These are phyloP conservation scores for Agrypnus murinus DNA, from an alignment of 2,888 invertebrate species.

Conservation along the genomic window DNA sequence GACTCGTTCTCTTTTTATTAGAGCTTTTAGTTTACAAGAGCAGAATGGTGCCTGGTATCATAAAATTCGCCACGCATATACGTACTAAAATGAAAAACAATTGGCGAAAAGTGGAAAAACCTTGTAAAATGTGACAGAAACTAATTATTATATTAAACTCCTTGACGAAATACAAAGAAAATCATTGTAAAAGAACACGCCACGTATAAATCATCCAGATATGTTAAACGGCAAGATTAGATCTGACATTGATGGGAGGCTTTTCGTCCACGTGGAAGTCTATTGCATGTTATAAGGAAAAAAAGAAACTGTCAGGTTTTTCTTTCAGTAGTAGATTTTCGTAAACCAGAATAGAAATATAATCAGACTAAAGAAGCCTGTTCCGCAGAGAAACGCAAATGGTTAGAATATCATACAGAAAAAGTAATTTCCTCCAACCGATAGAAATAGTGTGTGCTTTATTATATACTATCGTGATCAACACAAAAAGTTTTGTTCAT, in stretches of 20 bases:
- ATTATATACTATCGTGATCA: too few relatives aligned
- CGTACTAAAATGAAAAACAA: neutral
- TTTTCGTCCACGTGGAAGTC: slow-evolving; percentile 13
- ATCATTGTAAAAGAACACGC: slow-evolving; percentile 16
- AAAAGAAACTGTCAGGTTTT: neutral
- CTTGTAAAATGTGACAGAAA: neutral
- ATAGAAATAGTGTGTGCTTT: too few relatives aligned
- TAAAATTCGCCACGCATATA: neutral
- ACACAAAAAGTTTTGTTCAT: too few relatives aligned
- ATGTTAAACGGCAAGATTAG: slow-evolving; percentile 7
- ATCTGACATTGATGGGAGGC: slow-evolving; percentile 18
- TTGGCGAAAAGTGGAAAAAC: neutral
- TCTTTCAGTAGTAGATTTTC: neutral
- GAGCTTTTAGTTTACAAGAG: slow-evolving; percentile 4
- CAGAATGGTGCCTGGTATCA: slow-evolving; percentile 3
- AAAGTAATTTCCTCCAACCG: neutral
- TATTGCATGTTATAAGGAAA: slow-evolving; percentile 8
- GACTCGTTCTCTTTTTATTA: neutral
- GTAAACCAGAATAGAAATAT: slow-evolving; percentile 11
- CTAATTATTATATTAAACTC: slow-evolving; percentile 5
- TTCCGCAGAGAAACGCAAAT: slow-evolving; percentile 10
- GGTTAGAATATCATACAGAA: neutral
- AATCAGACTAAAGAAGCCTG: slow-evolving; percentile 13
- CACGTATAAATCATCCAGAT: slow-evolving; percentile 8
- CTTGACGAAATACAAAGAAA: neutral